Evolutionary conservation across 2,888 invertebrate species (phyloP).

Genomic region (Heliconius sara): DNA sequence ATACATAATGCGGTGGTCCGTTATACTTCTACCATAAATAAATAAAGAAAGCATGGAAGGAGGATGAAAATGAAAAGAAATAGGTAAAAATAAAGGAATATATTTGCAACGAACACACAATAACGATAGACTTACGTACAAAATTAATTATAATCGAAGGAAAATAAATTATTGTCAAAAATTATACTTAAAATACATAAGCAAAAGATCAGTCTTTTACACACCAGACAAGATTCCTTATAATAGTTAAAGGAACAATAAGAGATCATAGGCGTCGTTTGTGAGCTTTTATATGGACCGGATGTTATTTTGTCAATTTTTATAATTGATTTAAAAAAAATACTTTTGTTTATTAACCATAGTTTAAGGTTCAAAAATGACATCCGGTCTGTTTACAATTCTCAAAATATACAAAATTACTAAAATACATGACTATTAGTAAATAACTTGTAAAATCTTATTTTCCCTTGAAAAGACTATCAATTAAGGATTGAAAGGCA

Average conservation of each 20-base stretch:
- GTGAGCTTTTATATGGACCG: conserved; percentile 47
- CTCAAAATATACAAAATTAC: conserved; percentile 32
- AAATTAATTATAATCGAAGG: conserved; percentile 62
- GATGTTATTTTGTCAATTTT: conserved; percentile 37
- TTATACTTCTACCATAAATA: conserved; percentile 78
- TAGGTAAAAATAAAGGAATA: conserved; percentile 82
- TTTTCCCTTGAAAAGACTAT: conserved; percentile 16
- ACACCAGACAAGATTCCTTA: conserved; percentile 59
- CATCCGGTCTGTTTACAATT: conserved; percentile 44
- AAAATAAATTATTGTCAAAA: conserved; percentile 61
- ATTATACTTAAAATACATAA: conserved; percentile 64
- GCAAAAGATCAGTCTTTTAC: conserved; percentile 58
- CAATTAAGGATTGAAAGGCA: background rate
- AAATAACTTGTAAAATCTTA: conserved; percentile 26
- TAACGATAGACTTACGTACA: conserved; percentile 78
- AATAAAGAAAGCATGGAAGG: conserved; percentile 78
- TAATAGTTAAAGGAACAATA: conserved; percentile 72
- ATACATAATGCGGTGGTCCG: conserved; percentile 68
- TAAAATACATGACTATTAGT: conserved; percentile 34
- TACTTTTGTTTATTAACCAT: background rate
- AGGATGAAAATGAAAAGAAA: conserved; percentile 83
- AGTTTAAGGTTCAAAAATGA: conserved; percentile 35
- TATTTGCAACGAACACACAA: conserved; percentile 84
- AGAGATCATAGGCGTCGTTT: conserved; percentile 68
- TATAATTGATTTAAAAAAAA: background rate